Evolutionary conservation across 2,888 invertebrate species (phyloP).

Genomic region (Lysandra coridon): DNA sequence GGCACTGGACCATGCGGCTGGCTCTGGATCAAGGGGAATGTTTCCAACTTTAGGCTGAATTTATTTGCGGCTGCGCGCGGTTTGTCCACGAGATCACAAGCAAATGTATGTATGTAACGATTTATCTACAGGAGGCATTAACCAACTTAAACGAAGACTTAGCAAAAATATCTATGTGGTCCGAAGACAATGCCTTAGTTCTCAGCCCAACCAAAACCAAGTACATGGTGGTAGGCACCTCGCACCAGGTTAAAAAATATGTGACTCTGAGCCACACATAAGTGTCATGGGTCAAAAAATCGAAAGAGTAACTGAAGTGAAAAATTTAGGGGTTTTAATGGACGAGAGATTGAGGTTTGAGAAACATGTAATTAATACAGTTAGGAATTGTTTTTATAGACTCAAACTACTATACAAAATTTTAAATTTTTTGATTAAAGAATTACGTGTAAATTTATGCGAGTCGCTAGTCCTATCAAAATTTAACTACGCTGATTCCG

Average conservation of each 20-base stretch:
- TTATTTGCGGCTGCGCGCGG: too few relatives aligned
- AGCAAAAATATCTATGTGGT: neutral
- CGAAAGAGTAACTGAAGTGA: neutral
- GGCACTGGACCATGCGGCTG: too few relatives aligned
- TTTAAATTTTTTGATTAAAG: too few relatives aligned
- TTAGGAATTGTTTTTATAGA: neutral
- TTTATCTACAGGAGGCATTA: neutral
- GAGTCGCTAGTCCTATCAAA: too few relatives aligned
- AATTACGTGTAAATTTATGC: too few relatives aligned
- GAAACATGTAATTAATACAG: conserved; percentile 9
- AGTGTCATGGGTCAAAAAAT: neutral
- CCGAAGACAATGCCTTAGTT: neutral
- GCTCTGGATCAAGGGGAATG: too few relatives aligned
- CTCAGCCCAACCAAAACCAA: neutral
- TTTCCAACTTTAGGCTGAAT: too few relatives aligned
- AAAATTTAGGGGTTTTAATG: conserved; percentile 9
- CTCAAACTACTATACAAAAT: neutral
- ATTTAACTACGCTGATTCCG: too few relatives aligned
- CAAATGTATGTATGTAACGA: too few relatives aligned
- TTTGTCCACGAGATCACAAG: too few relatives aligned
- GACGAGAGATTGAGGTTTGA: conserved; percentile 13
- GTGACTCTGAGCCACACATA: neutral
- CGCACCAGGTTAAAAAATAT: neutral
- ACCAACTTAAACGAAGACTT: neutral
- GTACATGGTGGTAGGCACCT: neutral